These are phyloP conservation scores for Drosophila kanekoi DNA, from an alignment of 2,888 invertebrate genomes.

Conservation along the genomic window DNA sequence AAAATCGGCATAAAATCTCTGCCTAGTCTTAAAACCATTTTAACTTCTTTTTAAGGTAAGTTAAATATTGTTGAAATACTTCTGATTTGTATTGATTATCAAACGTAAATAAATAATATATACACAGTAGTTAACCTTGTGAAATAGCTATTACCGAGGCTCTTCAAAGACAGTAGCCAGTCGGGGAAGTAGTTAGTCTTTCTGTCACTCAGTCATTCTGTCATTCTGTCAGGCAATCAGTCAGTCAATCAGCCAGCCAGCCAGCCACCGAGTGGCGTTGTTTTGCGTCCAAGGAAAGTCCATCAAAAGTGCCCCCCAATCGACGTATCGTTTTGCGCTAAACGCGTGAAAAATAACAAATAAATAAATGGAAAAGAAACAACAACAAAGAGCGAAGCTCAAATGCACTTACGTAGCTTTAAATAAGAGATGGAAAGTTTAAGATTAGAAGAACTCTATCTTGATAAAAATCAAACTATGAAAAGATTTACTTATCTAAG, in stretches of 20 bases:
- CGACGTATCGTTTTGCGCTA: slow-evolving; percentile 40
- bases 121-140: slow-evolving; percentile 1
- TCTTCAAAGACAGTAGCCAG: slow-evolving; percentile 7
- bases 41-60: too few species aligned
- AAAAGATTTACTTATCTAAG: background rate
- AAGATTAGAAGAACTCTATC: too few species aligned
- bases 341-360: slow-evolving; percentile 48
- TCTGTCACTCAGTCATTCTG: slow-evolving; percentile 35
- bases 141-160: slow-evolving; percentile 3
- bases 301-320: slow-evolving; percentile 51
- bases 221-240: slow-evolving; percentile 21
- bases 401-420: slow-evolving; percentile 42
- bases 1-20: too few species aligned
- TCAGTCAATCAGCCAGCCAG: slow-evolving; percentile 25
- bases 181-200: slow-evolving; percentile 28
- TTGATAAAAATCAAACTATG: too few species aligned
- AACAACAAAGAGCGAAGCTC: background rate
- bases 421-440: background rate
- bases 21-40: too few species aligned
- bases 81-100: background rate
- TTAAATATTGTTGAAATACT: background rate
- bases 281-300: slow-evolving; percentile 52
- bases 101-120: background rate
- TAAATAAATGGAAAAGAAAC: background rate
- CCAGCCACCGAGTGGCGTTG: slow-evolving; percentile 20